Percentiles rank a stretch among this genome's conserved stretches.
phyloP scores from a whole-genome alignment of 2,888 invertebrate genomes.

The Caenorhabditis becei region DNA sequence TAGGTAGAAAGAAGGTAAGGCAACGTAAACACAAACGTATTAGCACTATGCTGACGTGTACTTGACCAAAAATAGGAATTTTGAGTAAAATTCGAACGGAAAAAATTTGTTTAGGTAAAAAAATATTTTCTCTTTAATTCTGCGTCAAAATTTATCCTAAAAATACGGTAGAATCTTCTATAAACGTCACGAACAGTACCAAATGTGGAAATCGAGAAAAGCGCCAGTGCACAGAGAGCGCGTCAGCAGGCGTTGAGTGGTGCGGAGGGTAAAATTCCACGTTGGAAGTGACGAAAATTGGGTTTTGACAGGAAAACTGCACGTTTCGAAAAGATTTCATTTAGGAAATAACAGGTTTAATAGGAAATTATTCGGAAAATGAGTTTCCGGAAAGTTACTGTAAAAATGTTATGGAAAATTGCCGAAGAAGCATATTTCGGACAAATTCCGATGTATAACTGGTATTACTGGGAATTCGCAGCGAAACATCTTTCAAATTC shows the following conservation, averaged over 20 bases:
- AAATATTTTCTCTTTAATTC: constrained; percentile 12
- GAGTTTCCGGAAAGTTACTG: too few relatives aligned
- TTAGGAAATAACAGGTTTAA: neutral
- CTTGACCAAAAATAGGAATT: neutral
- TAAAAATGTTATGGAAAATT: too few relatives aligned
- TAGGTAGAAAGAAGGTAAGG: constrained; percentile 1
- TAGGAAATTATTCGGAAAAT: neutral
- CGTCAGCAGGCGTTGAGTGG: neutral
- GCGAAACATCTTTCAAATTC: too few relatives aligned
- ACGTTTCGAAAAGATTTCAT: neutral
- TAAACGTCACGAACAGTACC: neutral
- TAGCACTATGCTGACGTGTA: constrained; percentile 50
- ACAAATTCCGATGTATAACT: too few relatives aligned
- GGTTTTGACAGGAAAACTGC: neutral
- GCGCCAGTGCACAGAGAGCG: neutral
- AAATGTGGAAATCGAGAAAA: constrained; percentile 12
- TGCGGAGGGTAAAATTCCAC: neutral
- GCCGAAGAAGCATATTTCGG: too few relatives aligned
- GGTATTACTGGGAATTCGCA: too few relatives aligned
- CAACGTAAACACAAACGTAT: constrained; percentile 21
- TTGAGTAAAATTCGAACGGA: neutral
- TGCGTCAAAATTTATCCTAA: neutral
- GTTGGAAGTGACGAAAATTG: constrained; percentile 17
- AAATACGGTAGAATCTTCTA: neutral
- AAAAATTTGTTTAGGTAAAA: neutral